A percentile compares a stretch with the other conserved stretches of the same genome.
These are phyloP conservation scores for Drosophila miranda DNA, from an alignment of 1,140 invertebrate genomes.

Conservation along the genomic window DNA sequence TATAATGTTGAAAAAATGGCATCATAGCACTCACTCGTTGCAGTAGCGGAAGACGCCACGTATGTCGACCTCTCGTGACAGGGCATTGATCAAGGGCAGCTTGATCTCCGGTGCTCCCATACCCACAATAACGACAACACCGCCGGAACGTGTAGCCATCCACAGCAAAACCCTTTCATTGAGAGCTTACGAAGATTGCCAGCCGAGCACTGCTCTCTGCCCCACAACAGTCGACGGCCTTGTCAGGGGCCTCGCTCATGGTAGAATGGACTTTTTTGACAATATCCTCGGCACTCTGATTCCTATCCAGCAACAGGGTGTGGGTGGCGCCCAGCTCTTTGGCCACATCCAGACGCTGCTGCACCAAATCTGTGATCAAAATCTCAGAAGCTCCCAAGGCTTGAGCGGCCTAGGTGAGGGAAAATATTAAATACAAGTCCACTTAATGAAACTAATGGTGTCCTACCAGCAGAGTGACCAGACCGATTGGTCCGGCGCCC, in stretches of 20 bases:
- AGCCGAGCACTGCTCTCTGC: slow-evolving; percentile 90
- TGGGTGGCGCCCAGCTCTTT: slow-evolving; percentile 92
- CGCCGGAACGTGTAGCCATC: slow-evolving; percentile 90
- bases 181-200: slow-evolving; percentile 84
- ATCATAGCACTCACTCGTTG: slow-evolving; percentile 86
- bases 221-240: slow-evolving; percentile 94
- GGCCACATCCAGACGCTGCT: slow-evolving; percentile 89
- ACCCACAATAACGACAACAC: slow-evolving; percentile 92
- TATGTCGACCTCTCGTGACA: slow-evolving; percentile 94
- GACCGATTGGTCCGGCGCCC: slow-evolving; percentile 89
- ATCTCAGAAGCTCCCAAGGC: slow-evolving; percentile 94
- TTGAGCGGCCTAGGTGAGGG: slow-evolving; percentile 85
- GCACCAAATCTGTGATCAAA: slow-evolving; percentile 92
- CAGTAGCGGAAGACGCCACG: slow-evolving; percentile 95
- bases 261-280: slow-evolving; percentile 85
- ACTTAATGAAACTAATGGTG: background rate
- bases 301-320: slow-evolving; percentile 85
- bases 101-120: slow-evolving; percentile 90
- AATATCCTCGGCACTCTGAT: slow-evolving; percentile 85
- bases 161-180: background rate
- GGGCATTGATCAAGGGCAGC: slow-evolving; percentile 91
- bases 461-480: slow-evolving; percentile 89
- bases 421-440: background rate
- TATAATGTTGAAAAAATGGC: background rate
- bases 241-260: slow-evolving; percentile 88